Conservation (phyloP, 2,888 invertebrate species). For the Volucella inflata region DNA sequence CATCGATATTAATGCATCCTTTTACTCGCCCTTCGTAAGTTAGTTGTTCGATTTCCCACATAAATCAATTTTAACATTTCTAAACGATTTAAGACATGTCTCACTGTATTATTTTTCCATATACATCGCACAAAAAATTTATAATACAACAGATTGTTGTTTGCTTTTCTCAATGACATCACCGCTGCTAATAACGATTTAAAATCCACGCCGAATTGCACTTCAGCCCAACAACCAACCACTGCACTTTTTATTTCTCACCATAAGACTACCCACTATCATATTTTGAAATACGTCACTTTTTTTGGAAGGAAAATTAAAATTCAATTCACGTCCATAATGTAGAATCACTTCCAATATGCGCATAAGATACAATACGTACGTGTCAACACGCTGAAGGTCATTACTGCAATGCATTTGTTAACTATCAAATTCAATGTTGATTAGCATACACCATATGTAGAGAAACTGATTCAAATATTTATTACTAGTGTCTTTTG, state of each 20-base stretch:
- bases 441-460: not conserved
- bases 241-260: not conserved
- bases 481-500: conserved; percentile 78
- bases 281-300: not conserved
- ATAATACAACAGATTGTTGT: no score
- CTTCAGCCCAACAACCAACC: not conserved
- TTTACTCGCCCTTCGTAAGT: no score
- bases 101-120: no score
- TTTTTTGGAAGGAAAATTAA: not conserved
- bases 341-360: not conserved
- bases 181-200: no score
- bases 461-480: conserved; percentile 24
- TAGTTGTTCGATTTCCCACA: no score
- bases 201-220: not conserved
- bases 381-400: conserved; percentile 1
- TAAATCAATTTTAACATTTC: no score
- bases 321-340: conserved; percentile 17
- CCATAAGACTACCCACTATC: not conserved
- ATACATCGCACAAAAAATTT: no score
- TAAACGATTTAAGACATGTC: no score
- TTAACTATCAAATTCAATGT: not conserved
- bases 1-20: no score
- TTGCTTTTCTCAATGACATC: no score
- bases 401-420: not conserved
- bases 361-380: not conserved